Evolutionary conservation across 2,113 vertebrate species (phyloP), one percentile per base, ranked within the genome.

Genomic region (Lipophrys pholis): DNA sequence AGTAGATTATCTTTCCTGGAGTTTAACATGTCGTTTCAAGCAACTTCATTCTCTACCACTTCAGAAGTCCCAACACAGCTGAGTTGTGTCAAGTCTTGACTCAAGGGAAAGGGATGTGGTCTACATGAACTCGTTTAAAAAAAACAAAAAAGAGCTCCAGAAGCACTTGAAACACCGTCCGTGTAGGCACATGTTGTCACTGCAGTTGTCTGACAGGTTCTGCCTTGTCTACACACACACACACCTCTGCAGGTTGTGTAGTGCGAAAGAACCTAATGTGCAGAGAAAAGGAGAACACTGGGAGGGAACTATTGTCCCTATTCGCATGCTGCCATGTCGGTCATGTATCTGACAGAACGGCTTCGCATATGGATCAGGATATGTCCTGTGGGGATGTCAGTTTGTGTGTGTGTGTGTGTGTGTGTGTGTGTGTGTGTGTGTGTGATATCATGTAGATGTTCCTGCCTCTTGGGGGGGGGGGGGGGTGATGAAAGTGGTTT

Each of bases 81-180:
- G 21, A 30, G 21, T 30, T 21, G 21, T 4, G 21, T 30, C 2
- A 17, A 41, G 30, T 50, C 45, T 48, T 21, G 3, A 65, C 46
- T 12, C 2, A 45, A 69, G 62, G 72, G 69, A 84, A 88, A 48
- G 76, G 89, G 90, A 91, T 83, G 89, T 92, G 89, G 86, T 89
- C 90, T 41, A 66, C 60, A 58, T 76, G 57, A 76, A 75, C 51
- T 60, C 42, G 46, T 68, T 71, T 65, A 57, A n/a, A 67, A 30
- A 30, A 30, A 30, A 30, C 2, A 30, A 12, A 85, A 50, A 69
- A 66, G 42, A 61, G 9, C 65, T 74, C 17, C 51, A 43, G 61
- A 60, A 54, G 50, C 62, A 69, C 58, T 30, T 77, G 59, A 69
- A 81, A 69, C 66, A 69, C 15, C 2, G 21, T 68, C 14, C 3